phyloP scores from a whole-genome alignment of 2,888 invertebrate genomes.

The Mesorhabditis spiculigera region DNA sequence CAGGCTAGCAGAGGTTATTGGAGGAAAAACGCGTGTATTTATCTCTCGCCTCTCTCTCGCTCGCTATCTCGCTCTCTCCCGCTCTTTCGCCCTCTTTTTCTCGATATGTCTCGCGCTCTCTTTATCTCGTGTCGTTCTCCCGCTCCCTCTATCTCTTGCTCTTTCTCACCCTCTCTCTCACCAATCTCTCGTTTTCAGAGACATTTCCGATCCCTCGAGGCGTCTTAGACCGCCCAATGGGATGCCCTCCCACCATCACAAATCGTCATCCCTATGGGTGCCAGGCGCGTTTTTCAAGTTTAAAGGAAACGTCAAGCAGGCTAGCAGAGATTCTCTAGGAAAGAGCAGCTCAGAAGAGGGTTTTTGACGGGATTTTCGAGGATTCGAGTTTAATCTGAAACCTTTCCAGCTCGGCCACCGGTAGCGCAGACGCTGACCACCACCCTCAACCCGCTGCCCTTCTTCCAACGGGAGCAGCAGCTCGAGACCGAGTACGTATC shows the following conservation, averaged over 20 bases:
- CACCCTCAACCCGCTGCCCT: neutral
- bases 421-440: neutral
- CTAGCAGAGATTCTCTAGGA: too few species aligned
- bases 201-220: neutral
- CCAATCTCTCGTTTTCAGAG: neutral
- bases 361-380: too few species aligned
- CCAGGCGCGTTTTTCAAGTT: neutral
- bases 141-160: too few species aligned
- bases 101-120: too few species aligned
- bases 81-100: neutral
- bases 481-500: neutral
- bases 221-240: neutral
- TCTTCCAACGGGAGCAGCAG: neutral
- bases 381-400: neutral
- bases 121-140: too few species aligned
- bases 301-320: neutral
- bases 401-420: neutral
- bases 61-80: neutral
- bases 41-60: neutral
- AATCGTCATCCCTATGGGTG: neutral
- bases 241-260: conserved; percentile 6
- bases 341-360: too few species aligned
- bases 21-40: neutral
- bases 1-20: neutral
- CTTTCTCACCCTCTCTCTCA: neutral